Evolutionary conservation across 2,888 invertebrate genomes (phyloP), one percentile per base, ranked within the genome.

Genomic region (Slavum lentiscoides): DNA sequence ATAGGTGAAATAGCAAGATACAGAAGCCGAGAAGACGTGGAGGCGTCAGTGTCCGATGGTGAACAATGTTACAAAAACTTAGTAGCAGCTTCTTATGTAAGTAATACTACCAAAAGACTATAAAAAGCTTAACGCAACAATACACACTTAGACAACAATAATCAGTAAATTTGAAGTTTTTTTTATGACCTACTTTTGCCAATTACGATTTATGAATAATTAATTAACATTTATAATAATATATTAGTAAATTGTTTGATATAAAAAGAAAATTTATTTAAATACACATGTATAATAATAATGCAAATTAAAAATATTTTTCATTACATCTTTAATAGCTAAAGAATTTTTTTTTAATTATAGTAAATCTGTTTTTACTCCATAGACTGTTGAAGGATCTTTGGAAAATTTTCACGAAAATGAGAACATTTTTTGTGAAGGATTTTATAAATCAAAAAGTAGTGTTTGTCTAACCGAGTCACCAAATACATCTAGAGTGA

Each of bases 1-100:
- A 85, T 91, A 83, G 91, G 91, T 1, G 72, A 72, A 6, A 23
- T 64, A 9, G 21, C 55, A 83, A 86, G 87, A 82, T 82, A 87
- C 87, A 85, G 83, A 88, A 87, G 70, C n/a, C 87, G 86, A 87
- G 84, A 86, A 83, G 86, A 87, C 82, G 86, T 83, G 23, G 84
- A 87, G 77, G 84, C 87, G 39, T 86, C 87, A 30, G 86, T 86
- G 49, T 87, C 87, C 81, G 85, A 86, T 21, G 86, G 87, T 21
- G 88, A 88, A 83, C 86, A 86, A 9, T 87, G 87, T 84, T 83
- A 84, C 59, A 83, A 83, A 81, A 81, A 82, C 67, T 62, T 74
- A 17, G 76, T 82, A 2, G 80, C 72, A 8, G 39, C 80, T 55
- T 80, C 70, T 43, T 80, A 53, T 58, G 80, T 80, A 30, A 70